These are phyloP conservation scores for Marmota flaviventris DNA, from an alignment of 2,113 vertebrate species.

Conservation along the genomic window DNA sequence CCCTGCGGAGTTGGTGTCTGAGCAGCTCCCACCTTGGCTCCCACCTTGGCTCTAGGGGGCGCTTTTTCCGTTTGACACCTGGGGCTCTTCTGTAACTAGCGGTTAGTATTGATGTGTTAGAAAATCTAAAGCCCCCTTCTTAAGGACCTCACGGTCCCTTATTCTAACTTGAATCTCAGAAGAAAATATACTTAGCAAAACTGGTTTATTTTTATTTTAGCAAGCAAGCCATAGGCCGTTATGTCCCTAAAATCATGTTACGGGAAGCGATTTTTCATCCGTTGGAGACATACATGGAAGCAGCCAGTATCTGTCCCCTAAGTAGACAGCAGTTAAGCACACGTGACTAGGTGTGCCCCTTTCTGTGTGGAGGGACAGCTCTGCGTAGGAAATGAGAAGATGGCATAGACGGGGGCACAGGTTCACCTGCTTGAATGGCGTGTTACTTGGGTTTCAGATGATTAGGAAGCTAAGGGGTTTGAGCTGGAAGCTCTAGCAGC, in stretches of 20 bases:
- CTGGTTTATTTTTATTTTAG: constrained; percentile 10
- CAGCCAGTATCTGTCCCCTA: background rate
- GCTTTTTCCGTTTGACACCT: background rate
- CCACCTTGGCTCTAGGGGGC: background rate
- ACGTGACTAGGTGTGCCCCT: background rate
- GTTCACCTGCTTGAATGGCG: background rate
- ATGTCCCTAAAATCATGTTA: constrained; percentile 10
- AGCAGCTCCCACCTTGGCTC: background rate
- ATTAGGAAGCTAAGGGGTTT: background rate
- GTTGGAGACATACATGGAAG: background rate
- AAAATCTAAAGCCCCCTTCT: background rate
- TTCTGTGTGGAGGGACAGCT: background rate
- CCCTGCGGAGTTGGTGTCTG: background rate
- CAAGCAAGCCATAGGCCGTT: background rate
- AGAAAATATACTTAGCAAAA: background rate
- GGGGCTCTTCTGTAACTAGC: background rate
- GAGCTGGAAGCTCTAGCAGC: background rate
- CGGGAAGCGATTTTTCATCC: background rate
- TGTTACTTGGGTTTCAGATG: background rate
- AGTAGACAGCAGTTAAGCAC: background rate
- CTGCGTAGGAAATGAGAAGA: background rate
- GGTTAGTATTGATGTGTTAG: background rate
- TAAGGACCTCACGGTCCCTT: background rate
- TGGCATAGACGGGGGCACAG: background rate
- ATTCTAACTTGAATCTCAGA: background rate